Evolutionary conservation across 53 echinoderm and acorn worm species (phyloP), one percentile per base, ranked within the genome.

Genomic region (Zoroaster sp.): DNA sequence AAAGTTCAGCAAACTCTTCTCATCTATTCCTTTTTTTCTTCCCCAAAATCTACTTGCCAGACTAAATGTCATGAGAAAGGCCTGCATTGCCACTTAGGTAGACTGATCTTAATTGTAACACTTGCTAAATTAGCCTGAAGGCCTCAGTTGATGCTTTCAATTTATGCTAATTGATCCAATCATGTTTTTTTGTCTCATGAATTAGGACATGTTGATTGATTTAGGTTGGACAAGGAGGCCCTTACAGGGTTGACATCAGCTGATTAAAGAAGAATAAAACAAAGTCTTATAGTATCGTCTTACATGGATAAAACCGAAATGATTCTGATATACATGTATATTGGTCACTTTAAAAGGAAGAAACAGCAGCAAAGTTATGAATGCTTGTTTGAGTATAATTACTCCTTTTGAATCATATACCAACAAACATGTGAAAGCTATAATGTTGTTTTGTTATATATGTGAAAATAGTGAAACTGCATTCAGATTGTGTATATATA

Each of bases 151-250:
- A 59, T 15, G 38, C 55, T 59, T 36, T 28, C 52, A 54, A 59
- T 78, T 42, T 81, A 81, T 81, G 81, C 81, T 66, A 42, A 81
- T 81, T 81, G 66, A 38, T 81, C 54, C 25, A 65, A 81, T 81
- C 81, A 44, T 28, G 30, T 41, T 37, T 41, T 41, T 81, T 66
- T 81, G 81, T 67, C 81, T 37, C 81, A 81, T 36, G 68, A 81
- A 67, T 42, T 81, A 66, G 81, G 67, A 66, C 44, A 54, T 30
- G 81, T 25, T 41, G 66, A 81, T 81, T 67, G 81, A 81, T 81
- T 41, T 41, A 40, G 34, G 32, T 1, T 15, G 20, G 17, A 39
- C 40, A 31, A 17, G n/a, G 47, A 49, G 76, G 51, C 76, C 52
- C 46, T 31, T 17, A 32, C 3, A 41, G 23, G 66, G 80, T 80